Percentiles rank a stretch among this genome's conserved stretches.
Conservation (phyloP, 1,140 invertebrate genomes). For the Diprion similis region DNA sequence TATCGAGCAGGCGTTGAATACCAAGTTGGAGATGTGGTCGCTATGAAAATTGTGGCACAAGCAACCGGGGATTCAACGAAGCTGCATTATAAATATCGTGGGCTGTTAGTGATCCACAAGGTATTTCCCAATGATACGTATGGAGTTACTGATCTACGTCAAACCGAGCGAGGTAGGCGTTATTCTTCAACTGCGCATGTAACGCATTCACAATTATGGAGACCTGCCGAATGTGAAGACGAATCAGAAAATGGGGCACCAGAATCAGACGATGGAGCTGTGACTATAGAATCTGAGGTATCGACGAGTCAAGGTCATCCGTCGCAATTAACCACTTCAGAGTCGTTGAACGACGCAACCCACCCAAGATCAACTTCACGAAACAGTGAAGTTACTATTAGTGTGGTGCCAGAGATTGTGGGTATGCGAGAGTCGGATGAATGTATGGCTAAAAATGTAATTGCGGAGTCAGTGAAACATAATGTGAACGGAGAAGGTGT, state of each 20-base stretch:
- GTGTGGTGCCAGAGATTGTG: not conserved
- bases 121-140: slow-evolving; percentile 42
- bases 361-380: too few relatives aligned
- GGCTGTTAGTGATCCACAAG: slow-evolving; percentile 36
- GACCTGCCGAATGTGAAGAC: not conserved
- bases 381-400: too few relatives aligned
- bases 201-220: slow-evolving; percentile 3
- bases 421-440: not conserved
- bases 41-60: slow-evolving; percentile 23
- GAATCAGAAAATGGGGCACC: too few relatives aligned
- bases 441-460: not conserved
- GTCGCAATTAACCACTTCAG: not conserved
- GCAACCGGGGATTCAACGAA: slow-evolving; percentile 36
- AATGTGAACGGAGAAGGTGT: too few relatives aligned
- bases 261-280: not conserved
- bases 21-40: slow-evolving; percentile 35
- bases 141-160: slow-evolving; percentile 18
- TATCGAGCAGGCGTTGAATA: slow-evolving; percentile 27
- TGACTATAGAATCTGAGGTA: not conserved
- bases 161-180: not conserved
- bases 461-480: not conserved
- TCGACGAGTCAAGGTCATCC: not conserved
- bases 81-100: slow-evolving; percentile 29
- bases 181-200: slow-evolving; percentile 3
- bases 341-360: too few relatives aligned